phyloP scores from a whole-genome alignment of 2,888 invertebrate species.

The Xanthorhoe designata region DNA sequence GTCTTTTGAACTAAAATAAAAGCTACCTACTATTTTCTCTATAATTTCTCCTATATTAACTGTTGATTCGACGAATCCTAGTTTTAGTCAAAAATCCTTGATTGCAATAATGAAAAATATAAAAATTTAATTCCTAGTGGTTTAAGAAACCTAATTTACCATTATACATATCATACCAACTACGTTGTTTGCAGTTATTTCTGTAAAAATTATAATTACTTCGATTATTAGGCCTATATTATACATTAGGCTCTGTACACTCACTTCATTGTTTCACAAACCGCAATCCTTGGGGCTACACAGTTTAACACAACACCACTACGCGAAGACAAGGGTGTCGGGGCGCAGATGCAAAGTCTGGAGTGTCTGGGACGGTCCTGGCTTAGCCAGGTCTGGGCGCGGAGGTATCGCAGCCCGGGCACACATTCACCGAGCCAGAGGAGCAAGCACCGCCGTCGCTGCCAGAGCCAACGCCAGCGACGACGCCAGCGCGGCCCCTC shows the following conservation, averaged over 20 bases:
- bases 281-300: conserved; percentile 57
- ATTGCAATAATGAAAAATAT: conserved; percentile 83
- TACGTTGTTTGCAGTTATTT: conserved; percentile 55
- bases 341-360: conserved; percentile 74
- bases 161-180: conserved; percentile 70
- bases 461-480: conserved; percentile 78
- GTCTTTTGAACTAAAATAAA: conserved; percentile 78
- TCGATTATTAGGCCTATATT: conserved; percentile 81
- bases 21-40: conserved; percentile 71
- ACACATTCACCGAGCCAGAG: conserved; percentile 84
- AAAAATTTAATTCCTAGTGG: conserved; percentile 81
- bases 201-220: conserved; percentile 57
- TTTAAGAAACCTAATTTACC: conserved; percentile 82
- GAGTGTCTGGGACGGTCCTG: conserved; percentile 74
- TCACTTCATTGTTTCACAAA: conserved; percentile 45
- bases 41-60: conserved; percentile 66
- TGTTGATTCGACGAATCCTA: conserved; percentile 57
- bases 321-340: conserved; percentile 79
- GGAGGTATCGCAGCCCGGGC: conserved; percentile 75
- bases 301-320: conserved; percentile 50
- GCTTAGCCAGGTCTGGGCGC: conserved; percentile 78
- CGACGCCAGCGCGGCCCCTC: conserved; percentile 79
- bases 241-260: conserved; percentile 71
- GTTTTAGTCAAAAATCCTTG: conserved; percentile 77
- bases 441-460: conserved; percentile 77